Conservation (phyloP, 2,797 vertebrate genomes). For the Telmatherina bonti region DNA sequence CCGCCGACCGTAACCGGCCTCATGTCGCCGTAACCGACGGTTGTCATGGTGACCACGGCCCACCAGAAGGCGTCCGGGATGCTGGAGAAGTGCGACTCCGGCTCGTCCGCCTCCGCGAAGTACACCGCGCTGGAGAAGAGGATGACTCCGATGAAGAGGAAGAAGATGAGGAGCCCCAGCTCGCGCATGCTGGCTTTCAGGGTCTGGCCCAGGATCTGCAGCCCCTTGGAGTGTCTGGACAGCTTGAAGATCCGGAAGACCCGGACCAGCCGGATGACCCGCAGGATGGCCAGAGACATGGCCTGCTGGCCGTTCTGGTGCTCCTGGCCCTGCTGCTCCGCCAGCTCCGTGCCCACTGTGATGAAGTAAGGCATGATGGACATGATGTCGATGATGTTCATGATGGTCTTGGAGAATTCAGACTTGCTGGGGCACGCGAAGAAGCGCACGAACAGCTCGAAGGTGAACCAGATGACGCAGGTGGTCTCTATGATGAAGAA, state of each 20-base stretch:
- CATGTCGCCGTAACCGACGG: slow-evolving; percentile 98
- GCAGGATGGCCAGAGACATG: slow-evolving; percentile 97
- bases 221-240: too few relatives aligned
- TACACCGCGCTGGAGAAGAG: slow-evolving; percentile 97
- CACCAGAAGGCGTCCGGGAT: slow-evolving; percentile 99
- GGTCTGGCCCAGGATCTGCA: too few relatives aligned
- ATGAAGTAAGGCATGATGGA: slow-evolving; percentile 98
- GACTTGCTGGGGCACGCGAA: slow-evolving; percentile 93
- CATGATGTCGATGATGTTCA: slow-evolving; percentile 95
- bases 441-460: slow-evolving; percentile 95
- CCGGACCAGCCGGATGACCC: too few relatives aligned
- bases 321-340: slow-evolving; percentile 86
- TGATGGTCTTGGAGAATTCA: slow-evolving; percentile 90
- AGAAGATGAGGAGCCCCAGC: slow-evolving; percentile 96
- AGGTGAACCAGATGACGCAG: too few relatives aligned
- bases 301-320: slow-evolving; percentile 93
- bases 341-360: slow-evolving; percentile 94
- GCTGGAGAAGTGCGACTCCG: slow-evolving; percentile 94
- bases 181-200: slow-evolving; percentile 96
- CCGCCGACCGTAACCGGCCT: slow-evolving; percentile 94
- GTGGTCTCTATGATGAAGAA: slow-evolving; percentile 98
- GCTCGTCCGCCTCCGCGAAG: slow-evolving; percentile 94
- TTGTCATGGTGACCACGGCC: slow-evolving; percentile 98
- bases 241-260: too few relatives aligned
- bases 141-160: slow-evolving; percentile 97